A percentile compares a stretch with the other conserved stretches of the same genome.
These are phyloP conservation scores for Halictus ligatus DNA, from an alignment of 2,888 invertebrate genomes.

Conservation along the genomic window DNA sequence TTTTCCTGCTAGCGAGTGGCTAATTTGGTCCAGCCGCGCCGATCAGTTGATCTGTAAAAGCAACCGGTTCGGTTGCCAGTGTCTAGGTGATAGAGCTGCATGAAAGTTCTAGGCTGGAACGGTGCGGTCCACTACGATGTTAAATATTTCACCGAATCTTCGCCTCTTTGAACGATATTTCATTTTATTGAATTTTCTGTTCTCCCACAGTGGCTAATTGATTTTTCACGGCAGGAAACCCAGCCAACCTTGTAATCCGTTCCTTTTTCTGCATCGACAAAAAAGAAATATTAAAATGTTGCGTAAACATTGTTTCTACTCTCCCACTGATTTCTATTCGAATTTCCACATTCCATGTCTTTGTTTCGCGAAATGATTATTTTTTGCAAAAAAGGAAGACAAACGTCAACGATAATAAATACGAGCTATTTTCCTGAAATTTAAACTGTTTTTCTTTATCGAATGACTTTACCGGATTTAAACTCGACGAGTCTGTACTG, in stretches of 20 bases:
- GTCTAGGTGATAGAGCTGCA: constrained; percentile 1
- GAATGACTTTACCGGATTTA: too few species aligned
- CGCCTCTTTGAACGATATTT: not conserved
- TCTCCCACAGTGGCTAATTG: not conserved
- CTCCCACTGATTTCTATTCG: not conserved
- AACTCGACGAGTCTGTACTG: too few species aligned
- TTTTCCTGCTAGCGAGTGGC: not conserved
- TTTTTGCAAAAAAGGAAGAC: not conserved
- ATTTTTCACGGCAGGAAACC: not conserved
- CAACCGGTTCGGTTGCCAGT: not conserved
- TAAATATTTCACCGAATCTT: not conserved
- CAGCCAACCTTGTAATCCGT: not conserved
- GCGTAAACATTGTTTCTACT: not conserved
- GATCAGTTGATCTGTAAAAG: not conserved
- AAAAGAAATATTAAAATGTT: not conserved
- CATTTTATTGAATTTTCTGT: not conserved
- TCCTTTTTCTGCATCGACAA: not conserved
- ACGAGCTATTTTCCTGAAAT: not conserved
- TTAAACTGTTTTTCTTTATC: too few species aligned
- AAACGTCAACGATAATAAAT: not conserved
- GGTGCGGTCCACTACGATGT: not conserved
- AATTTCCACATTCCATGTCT: not conserved
- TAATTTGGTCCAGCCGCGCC: not conserved
- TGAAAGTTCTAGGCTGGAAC: not conserved
- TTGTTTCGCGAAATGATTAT: too few species aligned